Base-by-base conservation (phyloP, 2,888 invertebrate species). In the Ashinkailepas kermadecensis region DNA sequence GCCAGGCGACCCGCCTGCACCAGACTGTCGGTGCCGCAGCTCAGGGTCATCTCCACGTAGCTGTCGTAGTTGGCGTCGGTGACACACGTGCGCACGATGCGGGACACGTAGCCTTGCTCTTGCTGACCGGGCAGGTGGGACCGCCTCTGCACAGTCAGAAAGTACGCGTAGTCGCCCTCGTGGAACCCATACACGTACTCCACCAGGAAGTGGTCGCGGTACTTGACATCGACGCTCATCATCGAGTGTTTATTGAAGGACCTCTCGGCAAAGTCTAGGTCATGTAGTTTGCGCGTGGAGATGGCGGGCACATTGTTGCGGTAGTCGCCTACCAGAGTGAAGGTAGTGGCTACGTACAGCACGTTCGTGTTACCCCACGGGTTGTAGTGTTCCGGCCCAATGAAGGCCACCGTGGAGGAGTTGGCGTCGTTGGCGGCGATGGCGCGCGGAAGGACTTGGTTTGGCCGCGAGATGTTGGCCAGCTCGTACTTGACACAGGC, bases 141-240 rank as follows among this genome's bases (percentile, higher is more conserved):
- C 87, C 94, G 93, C 87, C 95, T 95, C 87, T 99, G 98, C 78
- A 97, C 95, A 83, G 97, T 91, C 82, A 97, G 92, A 89, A 99
- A 97, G 88, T 99, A 99, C 57, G 97, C 96, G 89, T 95, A 97
- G 86, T 95, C 94, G 86, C 94, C 95, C 81, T 95, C 94, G 88
- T 95, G 95, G 88, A 99, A 99, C 82, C 98, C 98, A 88, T 96
- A 96, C 81, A 98, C 92, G 89, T 98, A 99, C 64, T 95, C 94
- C 85, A 99, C 97, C 84, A 96, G 91, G 88, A 96, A 98, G 87
- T 96, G 95, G 89, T 96, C 96, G 85, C 96, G 92, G 88, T 96
- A 95, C 88, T 95, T 95, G 78, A 95, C 95, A 89, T 96, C 95
- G 85, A 96, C 95, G 86, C 93, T 92, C 82, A 96, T 90, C 85